Evolutionary conservation across 64 coral and sea anemone species (phyloP).

Genomic region (Actinia tenebrosa): DNA sequence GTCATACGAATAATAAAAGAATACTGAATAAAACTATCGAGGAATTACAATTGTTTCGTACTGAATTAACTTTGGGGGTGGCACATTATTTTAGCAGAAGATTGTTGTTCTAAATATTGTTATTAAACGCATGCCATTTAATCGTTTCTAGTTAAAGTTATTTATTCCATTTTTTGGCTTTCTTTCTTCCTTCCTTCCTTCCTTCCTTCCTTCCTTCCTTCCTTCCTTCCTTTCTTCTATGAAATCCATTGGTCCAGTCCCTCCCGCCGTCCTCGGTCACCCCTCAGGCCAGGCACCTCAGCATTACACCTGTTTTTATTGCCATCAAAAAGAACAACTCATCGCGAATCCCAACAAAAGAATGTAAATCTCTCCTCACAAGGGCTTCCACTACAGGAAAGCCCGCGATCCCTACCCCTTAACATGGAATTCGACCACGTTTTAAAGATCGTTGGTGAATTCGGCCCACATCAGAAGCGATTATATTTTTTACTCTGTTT

Average conservation of each 20-base stretch:
- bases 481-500: conserved; percentile 76
- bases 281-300: background rate
- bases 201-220: background rate
- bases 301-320: conserved; percentile 10
- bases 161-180: background rate
- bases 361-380: background rate
- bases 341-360: conserved; percentile 20
- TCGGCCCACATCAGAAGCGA: conserved; percentile 88
- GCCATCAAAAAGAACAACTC: background rate
- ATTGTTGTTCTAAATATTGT: too few relatives aligned
- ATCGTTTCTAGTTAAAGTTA: too few relatives aligned
- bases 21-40: too few relatives aligned
- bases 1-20: too few relatives aligned
- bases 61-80: too few relatives aligned
- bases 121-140: too few relatives aligned
- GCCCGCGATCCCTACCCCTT: background rate
- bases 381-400: background rate
- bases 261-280: background rate
- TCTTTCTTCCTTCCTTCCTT: background rate
- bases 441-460: conserved; percentile 93
- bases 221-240: background rate
- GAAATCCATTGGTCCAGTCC: background rate
- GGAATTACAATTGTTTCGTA: too few relatives aligned
- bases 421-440: conserved; percentile 97
- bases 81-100: too few relatives aligned